These are phyloP conservation scores for Drosophila ogumai DNA, from an alignment of 1,140 invertebrate genomes.

Conservation along the genomic window DNA sequence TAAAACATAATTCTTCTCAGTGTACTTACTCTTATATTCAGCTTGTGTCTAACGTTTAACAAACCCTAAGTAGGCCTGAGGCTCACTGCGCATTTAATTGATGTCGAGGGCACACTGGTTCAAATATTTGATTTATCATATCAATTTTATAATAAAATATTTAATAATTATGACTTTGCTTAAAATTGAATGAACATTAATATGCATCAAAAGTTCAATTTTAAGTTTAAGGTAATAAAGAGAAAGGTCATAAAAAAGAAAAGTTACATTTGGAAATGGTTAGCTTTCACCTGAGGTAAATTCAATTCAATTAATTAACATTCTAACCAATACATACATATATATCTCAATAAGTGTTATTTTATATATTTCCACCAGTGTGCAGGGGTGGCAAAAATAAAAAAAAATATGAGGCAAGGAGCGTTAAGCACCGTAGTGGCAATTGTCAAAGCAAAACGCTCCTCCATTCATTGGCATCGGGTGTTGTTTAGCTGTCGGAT, in stretches of 20 bases:
- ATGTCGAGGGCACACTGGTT: slow-evolving; percentile 11
- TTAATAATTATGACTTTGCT: background rate
- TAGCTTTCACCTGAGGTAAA: too few relatives aligned
- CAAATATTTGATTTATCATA: rapidly evolving
- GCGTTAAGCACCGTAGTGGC: slow-evolving; percentile 24
- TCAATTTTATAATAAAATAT: background rate
- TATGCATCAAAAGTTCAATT: too few relatives aligned
- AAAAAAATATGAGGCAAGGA: background rate
- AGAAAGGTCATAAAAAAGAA: background rate
- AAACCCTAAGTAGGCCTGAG: slow-evolving; percentile 66
- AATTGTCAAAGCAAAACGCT: slow-evolving; percentile 66
- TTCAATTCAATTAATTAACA: background rate
- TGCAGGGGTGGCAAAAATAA: slow-evolving; percentile 8
- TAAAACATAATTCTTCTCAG: background rate
- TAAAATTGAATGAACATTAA: background rate
- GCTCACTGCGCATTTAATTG: slow-evolving; percentile 77
- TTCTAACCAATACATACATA: too few relatives aligned
- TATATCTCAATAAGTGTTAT: background rate
- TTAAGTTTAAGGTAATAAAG: background rate
- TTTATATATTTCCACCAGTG: background rate
- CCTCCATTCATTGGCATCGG: slow-evolving; percentile 47
- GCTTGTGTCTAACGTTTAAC: slow-evolving; percentile 34
- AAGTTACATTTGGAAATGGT: background rate
- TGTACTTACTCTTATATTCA: background rate
- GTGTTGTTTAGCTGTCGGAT: slow-evolving; percentile 81